Base-by-base conservation (phyloP, 2,797 vertebrate species). In the Sebastes cheni region DNA sequence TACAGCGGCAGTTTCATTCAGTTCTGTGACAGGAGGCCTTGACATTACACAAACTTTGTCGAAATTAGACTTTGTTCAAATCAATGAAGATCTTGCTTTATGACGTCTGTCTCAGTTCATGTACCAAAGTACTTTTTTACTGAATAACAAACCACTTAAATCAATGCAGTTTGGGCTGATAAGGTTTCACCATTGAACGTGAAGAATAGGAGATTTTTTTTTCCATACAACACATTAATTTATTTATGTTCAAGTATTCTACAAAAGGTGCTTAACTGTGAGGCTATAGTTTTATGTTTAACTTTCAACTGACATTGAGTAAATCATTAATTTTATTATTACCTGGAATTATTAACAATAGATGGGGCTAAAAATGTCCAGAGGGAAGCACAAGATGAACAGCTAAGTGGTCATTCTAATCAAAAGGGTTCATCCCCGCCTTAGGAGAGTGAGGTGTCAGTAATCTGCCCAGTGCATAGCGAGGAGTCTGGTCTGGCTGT, bases 11-110 rank as follows among this genome's bases (percentile, higher is more conserved):
- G 77, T 25, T 71, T 62, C 22, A 32, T 52, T 8, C 22, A 64
- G 61, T 68, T 60, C 27, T 50, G 72, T 79, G 76, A 82, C 72
- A 78, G 52, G 20, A 34, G 78, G 58, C 78, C 66, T 78, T 86
- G 86, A 89, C 86, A 79, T 75, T 85, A 39, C 77, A 72, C 83
- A 85, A 88, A 87, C 85, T 67, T 76, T 86, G 34, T 20, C n/a
- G 20, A 65, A 54, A 50, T 75, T 55, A 79, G 83, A 88, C 91
- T 88, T 88, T 91, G 84, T 29, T 73, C 88, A 68, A 75, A 88
- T 92, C 84, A 82, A 82, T 90, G 16, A 46, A 8, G 42, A 60
- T 81, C 30, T 81, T 70, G 74, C 79, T 78, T 82, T 75, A 82
- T 85, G 71, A 80, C 20, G 34, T 67, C 30, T 60, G 29, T 61